Base-by-base conservation (phyloP, 2,888 invertebrate genomes). In the Carpatolechia fugitivella region DNA sequence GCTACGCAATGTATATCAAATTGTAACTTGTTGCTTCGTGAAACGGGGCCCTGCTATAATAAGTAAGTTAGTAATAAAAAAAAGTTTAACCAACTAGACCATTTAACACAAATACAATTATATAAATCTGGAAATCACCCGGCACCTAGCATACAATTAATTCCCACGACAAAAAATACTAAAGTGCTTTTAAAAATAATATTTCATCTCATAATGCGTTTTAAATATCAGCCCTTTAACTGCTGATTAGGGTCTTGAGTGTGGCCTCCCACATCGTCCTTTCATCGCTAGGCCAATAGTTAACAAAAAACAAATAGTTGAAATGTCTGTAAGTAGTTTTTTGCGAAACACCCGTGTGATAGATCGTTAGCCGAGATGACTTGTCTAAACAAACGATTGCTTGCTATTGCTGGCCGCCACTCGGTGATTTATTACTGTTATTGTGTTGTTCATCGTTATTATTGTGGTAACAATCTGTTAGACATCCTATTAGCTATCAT, bases 381-480 rank as follows among this genome's bases (percentile, higher is more conserved):
- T 76, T 66, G 69, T 68, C 80, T 78, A 84, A 82, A 85, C 80
- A 80, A 76, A 77, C 69, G 66, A 80, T 83, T 83, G 80, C 82
- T 79, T 78, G 73, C 72, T 24, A 6, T 77, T 77, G 74, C 79
- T 16, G 24, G 24, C 75, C 74, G 72, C 69, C 68, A 63, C 61
- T 61, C 62, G 68, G 69, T 85, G 83, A 85, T 87, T 86, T 81
- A 85, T 85, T 72, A 70, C 16, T 44, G n/a, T 24, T 48, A 40
- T 48, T 48, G 40, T 44, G 29, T 29, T 44, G 38, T 38, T 3
- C 7, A 29, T 44, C n/a, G 35, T 46, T 53, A 44, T 20, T 14
- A 14, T 6, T 16, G 16, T 4, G 11, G 16, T 20, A 41, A 10
- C 5, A 16, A 18, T 41, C 24, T 44, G 2, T 20, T 29, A 44